Evolutionary conservation across 2,797 vertebrate genomes (phyloP).

Genomic region (Parotocinclus haroldoi): DNA sequence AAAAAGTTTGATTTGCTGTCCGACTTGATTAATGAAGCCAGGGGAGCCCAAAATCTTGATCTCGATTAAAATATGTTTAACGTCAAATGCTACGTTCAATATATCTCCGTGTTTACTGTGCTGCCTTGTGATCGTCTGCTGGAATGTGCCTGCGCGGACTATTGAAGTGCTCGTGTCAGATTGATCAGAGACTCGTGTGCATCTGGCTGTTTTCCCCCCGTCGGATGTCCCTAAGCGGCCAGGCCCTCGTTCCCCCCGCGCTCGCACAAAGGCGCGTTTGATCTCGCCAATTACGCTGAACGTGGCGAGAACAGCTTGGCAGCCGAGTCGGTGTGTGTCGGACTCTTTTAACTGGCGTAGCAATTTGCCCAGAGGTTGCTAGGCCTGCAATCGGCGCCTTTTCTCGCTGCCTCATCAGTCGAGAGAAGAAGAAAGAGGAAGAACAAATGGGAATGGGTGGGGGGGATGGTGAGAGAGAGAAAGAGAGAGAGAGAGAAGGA

Average conservation of each 20-base stretch:
- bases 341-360: conserved; percentile 72
- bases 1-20: too few species aligned
- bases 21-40: too few species aligned
- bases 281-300: conserved; percentile 76
- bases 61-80: too few species aligned
- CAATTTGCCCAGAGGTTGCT: conserved; percentile 66
- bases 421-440: conserved; percentile 49
- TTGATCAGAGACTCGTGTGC: conserved; percentile 56
- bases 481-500: conserved; percentile 48
- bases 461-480: background rate
- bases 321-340: conserved; percentile 71
- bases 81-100: background rate
- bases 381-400: conserved; percentile 53
- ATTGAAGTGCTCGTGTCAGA: conserved; percentile 36
- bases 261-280: conserved; percentile 75
- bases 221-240: conserved; percentile 65
- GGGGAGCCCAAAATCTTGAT: too few species aligned
- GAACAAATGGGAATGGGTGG: conserved; percentile 43
- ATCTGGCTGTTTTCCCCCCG: conserved; percentile 63
- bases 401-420: conserved; percentile 56
- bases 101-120: background rate
- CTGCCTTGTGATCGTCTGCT: background rate
- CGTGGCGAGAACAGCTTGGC: conserved; percentile 66
- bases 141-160: conserved; percentile 23
- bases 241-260: conserved; percentile 64